Evolutionary conservation across 2,113 vertebrate genomes (phyloP).

Genomic region (Nesoenas mayeri): DNA sequence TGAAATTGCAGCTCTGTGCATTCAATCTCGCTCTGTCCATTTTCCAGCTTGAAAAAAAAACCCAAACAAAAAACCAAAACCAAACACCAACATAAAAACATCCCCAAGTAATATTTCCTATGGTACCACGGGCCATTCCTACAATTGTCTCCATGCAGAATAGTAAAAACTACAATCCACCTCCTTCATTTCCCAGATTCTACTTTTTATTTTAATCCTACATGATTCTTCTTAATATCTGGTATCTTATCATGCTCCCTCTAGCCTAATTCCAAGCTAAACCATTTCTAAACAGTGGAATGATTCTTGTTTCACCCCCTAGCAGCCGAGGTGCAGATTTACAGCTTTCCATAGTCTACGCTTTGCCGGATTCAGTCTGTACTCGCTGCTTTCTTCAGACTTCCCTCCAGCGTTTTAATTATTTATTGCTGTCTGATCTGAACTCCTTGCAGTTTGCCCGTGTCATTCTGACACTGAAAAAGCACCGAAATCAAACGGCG

Average conservation of each 20-base stretch:
- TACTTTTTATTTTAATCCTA: not conserved
- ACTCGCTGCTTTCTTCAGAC: not conserved
- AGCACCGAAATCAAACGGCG: not conserved
- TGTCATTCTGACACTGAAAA: not conserved
- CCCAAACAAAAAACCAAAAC: not conserved
- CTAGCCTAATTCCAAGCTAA: not conserved
- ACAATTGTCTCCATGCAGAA: not conserved
- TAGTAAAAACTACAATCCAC: not conserved
- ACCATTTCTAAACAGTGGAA: not conserved
- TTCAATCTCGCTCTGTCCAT: not conserved
- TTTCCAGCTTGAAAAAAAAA: not conserved
- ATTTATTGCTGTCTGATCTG: constrained; percentile 46
- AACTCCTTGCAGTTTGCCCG: not conserved
- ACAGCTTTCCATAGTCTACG: not conserved
- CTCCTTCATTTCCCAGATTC: not conserved
- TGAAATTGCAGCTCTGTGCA: not conserved
- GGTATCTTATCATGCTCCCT: not conserved
- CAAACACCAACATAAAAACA: not conserved
- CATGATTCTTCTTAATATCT: not conserved
- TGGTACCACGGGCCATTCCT: not conserved
- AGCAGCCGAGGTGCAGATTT: not conserved
- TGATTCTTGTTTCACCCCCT: not conserved
- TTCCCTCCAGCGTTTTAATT: not conserved
- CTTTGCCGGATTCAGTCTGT: constrained; percentile 2
- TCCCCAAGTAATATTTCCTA: not conserved